Evolutionary conservation across 2,113 vertebrate species (phyloP), one percentile per base, ranked within the genome.

Genomic region (Podocnemis expansa): DNA sequence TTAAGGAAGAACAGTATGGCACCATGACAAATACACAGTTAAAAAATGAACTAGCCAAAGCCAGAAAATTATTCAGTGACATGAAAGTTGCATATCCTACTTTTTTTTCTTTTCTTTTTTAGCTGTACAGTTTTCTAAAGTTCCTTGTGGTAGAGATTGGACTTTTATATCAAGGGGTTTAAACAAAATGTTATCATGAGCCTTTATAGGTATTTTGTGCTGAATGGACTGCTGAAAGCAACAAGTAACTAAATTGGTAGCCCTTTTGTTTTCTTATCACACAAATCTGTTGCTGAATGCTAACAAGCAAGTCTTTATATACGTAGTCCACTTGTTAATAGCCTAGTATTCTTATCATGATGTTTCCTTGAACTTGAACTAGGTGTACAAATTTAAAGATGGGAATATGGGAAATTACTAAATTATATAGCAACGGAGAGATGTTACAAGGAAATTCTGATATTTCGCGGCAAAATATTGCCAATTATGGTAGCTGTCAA

Each of bases 401-500:
- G 55, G 60, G 82, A 97, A 97, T 70, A 80, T 89, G 87, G 81
- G 88, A 96, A 97, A 97, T 96, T 94, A 96, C 96, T 97, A 93
- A 97, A 97, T 97, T 96, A 97, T 97, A 94, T 96, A 95, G 97
- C 49, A 41, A 84, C 89, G 60, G 92, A 95, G 94, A 95, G 89
- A 86, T 91, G 91, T 95, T 97, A 94, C 82, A 92, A 96, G 92
- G 93, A 97, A 97, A 97, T 97, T 97, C 96, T 97, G 95, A 97
- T 96, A 97, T 97, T 98, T 98, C 51, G 41, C 94, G 88, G 84
- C 41, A 80, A 98, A 98, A 98, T 98, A 98, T 98, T 97, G 96
- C 96, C 98, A 98, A 98, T 98, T 98, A 98, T 96, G 94, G 97
- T 95, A 98, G 96, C 97, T 98, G 98, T 98, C 98, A 98, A 98